These are phyloP conservation scores for Drosophila grimshawi DNA, from an alignment of 1,140 invertebrate genomes.

Conservation along the genomic window DNA sequence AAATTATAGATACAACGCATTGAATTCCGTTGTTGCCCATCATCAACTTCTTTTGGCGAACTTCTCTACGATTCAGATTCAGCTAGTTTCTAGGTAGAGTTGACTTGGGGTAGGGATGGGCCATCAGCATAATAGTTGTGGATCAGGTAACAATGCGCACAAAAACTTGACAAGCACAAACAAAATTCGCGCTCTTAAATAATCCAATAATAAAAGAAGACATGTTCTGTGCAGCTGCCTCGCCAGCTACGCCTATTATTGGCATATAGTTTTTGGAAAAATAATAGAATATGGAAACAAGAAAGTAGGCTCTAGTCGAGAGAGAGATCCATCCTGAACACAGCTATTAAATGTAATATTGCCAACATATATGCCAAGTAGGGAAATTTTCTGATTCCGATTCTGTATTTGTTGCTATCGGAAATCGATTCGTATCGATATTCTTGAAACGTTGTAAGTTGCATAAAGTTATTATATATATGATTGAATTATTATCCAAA, in stretches of 20 bases:
- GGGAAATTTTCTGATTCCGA: too few species aligned
- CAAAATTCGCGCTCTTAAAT: constrained; percentile 7
- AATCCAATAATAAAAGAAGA: constrained; percentile 12
- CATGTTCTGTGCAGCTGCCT: constrained; percentile 4
- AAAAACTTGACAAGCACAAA: neutral
- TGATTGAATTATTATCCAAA: neutral
- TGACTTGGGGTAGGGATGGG: constrained; percentile 1
- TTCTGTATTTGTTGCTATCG: too few species aligned
- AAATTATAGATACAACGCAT: constrained; percentile 27
- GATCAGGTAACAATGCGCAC: constrained; percentile 46
- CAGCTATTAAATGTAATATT: too few species aligned
- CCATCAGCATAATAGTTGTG: constrained; percentile 21
- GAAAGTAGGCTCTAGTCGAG: too few species aligned
- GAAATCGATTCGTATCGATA: too few species aligned
- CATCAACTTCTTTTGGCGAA: neutral
- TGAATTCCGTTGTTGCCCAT: constrained; percentile 20
- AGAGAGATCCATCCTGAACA: too few species aligned
- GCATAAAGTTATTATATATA: too few species aligned
- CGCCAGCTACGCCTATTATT: neutral
- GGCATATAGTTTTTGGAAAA: neutral
- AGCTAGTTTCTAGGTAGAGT: constrained; percentile 37
- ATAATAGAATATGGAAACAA: neutral
- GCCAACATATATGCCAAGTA: too few species aligned
- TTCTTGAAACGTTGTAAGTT: too few species aligned
- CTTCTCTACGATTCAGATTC: constrained; percentile 15